phyloP scores from a whole-genome alignment of 1,140 invertebrate genomes.

The Arion vulgaris region DNA sequence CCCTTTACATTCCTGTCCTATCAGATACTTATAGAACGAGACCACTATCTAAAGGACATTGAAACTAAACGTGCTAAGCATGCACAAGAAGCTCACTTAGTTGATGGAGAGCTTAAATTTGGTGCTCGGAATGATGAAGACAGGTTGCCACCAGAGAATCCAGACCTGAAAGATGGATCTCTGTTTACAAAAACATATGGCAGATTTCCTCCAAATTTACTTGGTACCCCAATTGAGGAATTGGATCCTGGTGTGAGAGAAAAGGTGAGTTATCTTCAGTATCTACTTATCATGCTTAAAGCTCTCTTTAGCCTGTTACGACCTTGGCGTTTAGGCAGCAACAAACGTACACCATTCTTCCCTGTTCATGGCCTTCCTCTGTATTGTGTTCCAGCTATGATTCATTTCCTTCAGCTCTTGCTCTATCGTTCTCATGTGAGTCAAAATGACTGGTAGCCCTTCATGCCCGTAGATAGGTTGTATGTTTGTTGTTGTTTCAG shows the following conservation, averaged over 20 bases:
- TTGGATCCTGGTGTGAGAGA: constrained; percentile 96
- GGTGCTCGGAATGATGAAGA: constrained; percentile 64
- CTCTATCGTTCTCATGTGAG: too few species aligned
- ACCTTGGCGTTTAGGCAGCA: too few species aligned
- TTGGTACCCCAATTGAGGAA: constrained; percentile 90
- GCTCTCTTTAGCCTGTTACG: too few species aligned
- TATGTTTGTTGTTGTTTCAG: too few species aligned
- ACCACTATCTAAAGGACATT: constrained; percentile 15
- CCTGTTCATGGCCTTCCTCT: too few species aligned
- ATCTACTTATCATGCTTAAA: too few species aligned
- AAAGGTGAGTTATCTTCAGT: too few species aligned
- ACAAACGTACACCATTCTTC: too few species aligned
- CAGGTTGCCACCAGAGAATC: constrained; percentile 53
- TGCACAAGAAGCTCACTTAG: constrained; percentile 61
- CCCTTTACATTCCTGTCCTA: constrained; percentile 43
- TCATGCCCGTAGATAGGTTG: too few species aligned
- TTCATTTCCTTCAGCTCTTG: too few species aligned
- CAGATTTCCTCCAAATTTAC: constrained; percentile 56
- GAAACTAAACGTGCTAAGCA: constrained; percentile 5
- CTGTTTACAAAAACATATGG: constrained; percentile 56
- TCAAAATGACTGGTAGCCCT: too few species aligned
- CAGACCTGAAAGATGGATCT: constrained; percentile 63
- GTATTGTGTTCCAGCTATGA: too few species aligned
- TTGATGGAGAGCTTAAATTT: constrained; percentile 70
- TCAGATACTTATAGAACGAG: constrained; percentile 33